Percentiles rank a stretch among this genome's conserved stretches.
These are phyloP conservation scores for Drosophila pseudoananassae DNA, from an alignment of 1,140 invertebrate species.

Conservation along the genomic window DNA sequence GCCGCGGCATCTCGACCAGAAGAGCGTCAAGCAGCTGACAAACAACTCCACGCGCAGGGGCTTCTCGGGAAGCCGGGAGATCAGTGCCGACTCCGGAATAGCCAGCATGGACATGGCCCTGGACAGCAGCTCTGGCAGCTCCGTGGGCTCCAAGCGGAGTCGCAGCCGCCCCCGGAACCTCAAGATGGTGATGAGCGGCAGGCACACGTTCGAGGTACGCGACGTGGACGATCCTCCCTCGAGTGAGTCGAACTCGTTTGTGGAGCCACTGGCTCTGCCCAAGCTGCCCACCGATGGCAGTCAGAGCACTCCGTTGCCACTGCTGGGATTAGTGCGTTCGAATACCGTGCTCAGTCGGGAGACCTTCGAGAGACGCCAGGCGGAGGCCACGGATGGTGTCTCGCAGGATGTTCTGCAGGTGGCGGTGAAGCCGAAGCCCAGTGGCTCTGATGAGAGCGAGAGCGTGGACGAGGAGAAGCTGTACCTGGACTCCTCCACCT, in stretches of 20 bases:
- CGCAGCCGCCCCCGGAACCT: constrained; percentile 85
- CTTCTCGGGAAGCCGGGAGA: constrained; percentile 84
- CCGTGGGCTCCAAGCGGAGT: constrained; percentile 69
- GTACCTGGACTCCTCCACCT: constrained; percentile 78
- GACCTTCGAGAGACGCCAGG: constrained; percentile 63
- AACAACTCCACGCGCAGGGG: constrained; percentile 86
- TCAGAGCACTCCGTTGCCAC: constrained; percentile 84
- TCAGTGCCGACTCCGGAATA: constrained; percentile 87
- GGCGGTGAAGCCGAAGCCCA: constrained; percentile 16
- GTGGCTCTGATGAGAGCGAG: constrained; percentile 73
- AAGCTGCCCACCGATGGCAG: constrained; percentile 86
- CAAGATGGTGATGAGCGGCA: constrained; percentile 86
- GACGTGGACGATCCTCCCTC: constrained; percentile 86
- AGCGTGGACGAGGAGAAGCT: constrained; percentile 82
- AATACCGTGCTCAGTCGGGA: constrained; percentile 80
- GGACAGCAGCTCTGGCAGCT: constrained; percentile 76
- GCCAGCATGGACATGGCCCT: constrained; percentile 86
- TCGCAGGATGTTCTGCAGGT: constrained; percentile 13
- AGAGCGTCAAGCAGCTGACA: constrained; percentile 89
- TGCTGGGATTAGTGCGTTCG: constrained; percentile 73
- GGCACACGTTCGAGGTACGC: constrained; percentile 86
- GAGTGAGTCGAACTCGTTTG: constrained; percentile 86
- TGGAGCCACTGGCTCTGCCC: constrained; percentile 86
- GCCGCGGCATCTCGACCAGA: constrained; percentile 86
- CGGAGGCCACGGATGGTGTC: constrained; percentile 9